Percentiles rank a stretch among this genome's conserved stretches.
Evolutionary conservation across 2,797 vertebrate species (phyloP).

Genomic region (Intellagama lesueurii): DNA sequence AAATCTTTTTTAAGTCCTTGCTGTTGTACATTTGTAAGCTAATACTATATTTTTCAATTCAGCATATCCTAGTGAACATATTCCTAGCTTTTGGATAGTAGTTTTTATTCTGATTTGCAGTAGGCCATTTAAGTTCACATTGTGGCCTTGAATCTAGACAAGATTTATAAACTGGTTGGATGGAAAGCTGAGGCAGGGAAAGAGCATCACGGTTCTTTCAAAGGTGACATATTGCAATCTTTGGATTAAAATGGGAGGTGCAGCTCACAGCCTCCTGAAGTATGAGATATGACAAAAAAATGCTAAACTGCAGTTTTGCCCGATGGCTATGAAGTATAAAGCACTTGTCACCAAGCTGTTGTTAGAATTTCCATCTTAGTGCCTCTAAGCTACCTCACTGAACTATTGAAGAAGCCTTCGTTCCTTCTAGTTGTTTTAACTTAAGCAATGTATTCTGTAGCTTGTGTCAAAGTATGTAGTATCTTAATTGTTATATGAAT

Average conservation of each 20-base stretch:
- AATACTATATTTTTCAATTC: neutral
- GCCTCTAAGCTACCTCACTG: neutral
- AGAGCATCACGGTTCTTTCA: neutral
- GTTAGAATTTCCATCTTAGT: neutral
- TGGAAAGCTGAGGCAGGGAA: neutral
- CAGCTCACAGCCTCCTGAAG: neutral
- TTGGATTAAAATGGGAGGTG: neutral
- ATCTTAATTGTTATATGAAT: neutral
- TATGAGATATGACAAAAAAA: neutral
- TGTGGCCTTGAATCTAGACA: neutral
- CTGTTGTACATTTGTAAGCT: neutral
- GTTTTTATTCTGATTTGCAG: neutral
- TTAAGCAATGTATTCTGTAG: neutral
- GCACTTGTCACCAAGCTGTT: neutral
- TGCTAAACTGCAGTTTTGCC: neutral
- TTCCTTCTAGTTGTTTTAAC: neutral
- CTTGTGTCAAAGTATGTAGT: neutral
- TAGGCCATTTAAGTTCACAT: neutral
- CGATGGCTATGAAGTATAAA: neutral
- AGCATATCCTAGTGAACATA: neutral
- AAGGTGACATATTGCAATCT: neutral
- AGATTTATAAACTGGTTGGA: neutral
- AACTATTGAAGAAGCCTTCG: too few relatives aligned
- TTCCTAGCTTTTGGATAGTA: neutral
- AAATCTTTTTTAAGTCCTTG: neutral